Evolutionary conservation across 2,888 invertebrate genomes (phyloP), one percentile per base, ranked within the genome.

Genomic region (Pollenia labialis): DNA sequence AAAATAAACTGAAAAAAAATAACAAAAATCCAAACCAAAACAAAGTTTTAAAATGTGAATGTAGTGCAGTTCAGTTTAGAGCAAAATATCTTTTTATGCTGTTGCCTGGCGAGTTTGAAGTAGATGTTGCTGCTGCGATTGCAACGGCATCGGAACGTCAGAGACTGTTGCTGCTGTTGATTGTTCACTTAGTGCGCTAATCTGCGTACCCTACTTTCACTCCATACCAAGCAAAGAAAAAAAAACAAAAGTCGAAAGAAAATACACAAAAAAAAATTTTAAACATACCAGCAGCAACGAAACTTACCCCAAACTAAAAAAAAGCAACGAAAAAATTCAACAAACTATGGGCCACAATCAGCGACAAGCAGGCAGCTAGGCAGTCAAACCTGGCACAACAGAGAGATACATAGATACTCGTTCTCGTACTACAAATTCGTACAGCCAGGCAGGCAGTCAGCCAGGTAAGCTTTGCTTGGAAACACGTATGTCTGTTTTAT

Each of bases 191-290:
- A 84, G 87, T 87, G 79, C 81, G 58, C 92, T 91, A 91, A 92
- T 91, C 92, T 91, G 91, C 91, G 90, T 91, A 91, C 90, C 91
- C 91, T 91, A 91, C 92, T 92, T 91, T 91, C 91, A 91, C 91
- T 91, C 90, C 92, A 91, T 90, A 76, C 87, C 87, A 85, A 87
- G 68, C 81, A 68, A 83, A 76, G 42, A 64, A 44, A 54, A 23
- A 46, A 56, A 42, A 18, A 72, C 64, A 56, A 54, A 60, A 60
- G 56, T 62, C 52, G 1, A 18, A 71, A 50, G 16, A 76, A 66
- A 62, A 46, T 48, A 18, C 23, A 68, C 8, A 71, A 52, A 54
- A 18, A 52, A 68, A 68, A 69, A 52, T 54, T 54, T 54, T 46
- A 72, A 72, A 54, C 54, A 74, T 80, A 74, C 68, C 60, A 79